phyloP scores from a whole-genome alignment of 2,888 invertebrate species.

The Gastracanthus pulcherrimus region DNA sequence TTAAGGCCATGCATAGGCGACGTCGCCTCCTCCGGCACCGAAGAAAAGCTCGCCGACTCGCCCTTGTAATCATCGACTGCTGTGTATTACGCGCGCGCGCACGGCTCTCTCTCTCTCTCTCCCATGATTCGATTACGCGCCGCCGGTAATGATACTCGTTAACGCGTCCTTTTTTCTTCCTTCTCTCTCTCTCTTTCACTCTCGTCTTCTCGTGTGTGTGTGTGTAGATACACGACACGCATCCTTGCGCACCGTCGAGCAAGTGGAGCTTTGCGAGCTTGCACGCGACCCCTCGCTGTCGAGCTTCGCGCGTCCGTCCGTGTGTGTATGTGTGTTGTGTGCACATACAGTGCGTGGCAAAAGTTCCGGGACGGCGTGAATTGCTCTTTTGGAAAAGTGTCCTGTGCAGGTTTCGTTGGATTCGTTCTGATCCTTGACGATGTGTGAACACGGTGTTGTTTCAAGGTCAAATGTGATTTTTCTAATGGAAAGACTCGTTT shows the following conservation, averaged over 20 bases:
- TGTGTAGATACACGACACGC: constrained; percentile 40
- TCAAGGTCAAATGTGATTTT: no score
- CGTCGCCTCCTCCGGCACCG: background rate
- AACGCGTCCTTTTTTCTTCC: constrained; percentile 16
- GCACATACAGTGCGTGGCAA: no score
- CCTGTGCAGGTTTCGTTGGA: no score
- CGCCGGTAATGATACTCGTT: constrained; percentile 51
- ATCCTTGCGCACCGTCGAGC: constrained; percentile 70
- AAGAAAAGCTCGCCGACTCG: constrained; percentile 8
- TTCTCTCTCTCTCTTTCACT: constrained; percentile 3
- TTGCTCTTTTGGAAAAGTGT: no score
- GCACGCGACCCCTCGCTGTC: background rate
- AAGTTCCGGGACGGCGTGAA: no score
- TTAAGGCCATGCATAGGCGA: background rate
- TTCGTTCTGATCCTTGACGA: no score
- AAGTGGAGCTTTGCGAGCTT: constrained; percentile 63
- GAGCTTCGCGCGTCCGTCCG: no score
- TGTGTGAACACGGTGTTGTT: no score
- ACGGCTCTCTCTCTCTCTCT: no score
- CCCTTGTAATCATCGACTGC: constrained; percentile 50
- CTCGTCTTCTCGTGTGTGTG: background rate
- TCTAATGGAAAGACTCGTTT: no score
- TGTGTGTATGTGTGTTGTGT: no score
- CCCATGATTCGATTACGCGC: constrained; percentile 51
- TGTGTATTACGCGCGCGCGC: no score